Percentiles rank a stretch among this genome's conserved stretches.
phyloP scores from a whole-genome alignment of 2,888 invertebrate genomes.

The Callimorpha dominula region DNA sequence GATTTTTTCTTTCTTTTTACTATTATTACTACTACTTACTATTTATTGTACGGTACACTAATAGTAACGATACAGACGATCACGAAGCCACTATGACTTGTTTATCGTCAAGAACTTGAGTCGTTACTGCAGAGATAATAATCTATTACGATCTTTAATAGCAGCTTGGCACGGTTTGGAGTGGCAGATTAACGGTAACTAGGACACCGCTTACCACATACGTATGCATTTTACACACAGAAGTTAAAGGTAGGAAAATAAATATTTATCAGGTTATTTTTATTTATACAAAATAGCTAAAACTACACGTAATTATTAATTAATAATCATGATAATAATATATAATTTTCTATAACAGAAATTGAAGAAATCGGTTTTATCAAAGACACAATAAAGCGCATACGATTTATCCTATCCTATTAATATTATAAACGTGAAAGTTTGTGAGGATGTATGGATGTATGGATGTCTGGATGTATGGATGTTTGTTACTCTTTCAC shows the following conservation, averaged over 20 bases:
- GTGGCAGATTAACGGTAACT: not conserved
- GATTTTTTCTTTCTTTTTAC: not conserved
- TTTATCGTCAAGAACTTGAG: not conserved
- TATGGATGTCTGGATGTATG: too few relatives aligned
- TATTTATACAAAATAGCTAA: too few relatives aligned
- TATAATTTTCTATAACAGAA: too few relatives aligned
- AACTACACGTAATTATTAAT: too few relatives aligned
- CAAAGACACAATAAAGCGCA: too few relatives aligned
- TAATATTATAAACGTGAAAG: too few relatives aligned
- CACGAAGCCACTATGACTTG: not conserved
- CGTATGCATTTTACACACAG: not conserved
- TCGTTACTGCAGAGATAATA: slow-evolving; percentile 1
- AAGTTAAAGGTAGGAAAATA: not conserved
- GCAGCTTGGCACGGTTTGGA: not conserved
- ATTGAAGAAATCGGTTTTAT: too few relatives aligned
- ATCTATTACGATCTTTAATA: slow-evolving; percentile 2
- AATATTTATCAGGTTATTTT: not conserved
- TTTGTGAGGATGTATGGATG: too few relatives aligned
- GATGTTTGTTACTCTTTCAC: too few relatives aligned
- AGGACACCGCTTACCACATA: not conserved
- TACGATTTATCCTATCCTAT: too few relatives aligned
- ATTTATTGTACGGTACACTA: not conserved
- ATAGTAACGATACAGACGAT: not conserved
- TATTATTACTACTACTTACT: too few relatives aligned
- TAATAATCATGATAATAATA: too few relatives aligned